These are phyloP conservation scores for Stratiomys singularior DNA, from an alignment of 2,888 invertebrate genomes.

Conservation along the genomic window DNA sequence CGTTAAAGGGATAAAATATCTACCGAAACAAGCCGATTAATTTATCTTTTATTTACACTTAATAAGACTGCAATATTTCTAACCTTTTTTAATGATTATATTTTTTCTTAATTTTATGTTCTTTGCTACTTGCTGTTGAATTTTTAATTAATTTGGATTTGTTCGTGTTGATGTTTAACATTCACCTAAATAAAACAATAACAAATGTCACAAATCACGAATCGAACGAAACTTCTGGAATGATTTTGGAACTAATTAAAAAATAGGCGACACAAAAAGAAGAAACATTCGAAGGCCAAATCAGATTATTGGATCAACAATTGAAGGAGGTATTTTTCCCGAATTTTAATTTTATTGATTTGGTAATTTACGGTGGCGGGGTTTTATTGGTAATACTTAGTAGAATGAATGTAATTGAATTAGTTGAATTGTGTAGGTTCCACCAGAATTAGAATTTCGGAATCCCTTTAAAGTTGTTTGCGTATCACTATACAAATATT, in stretches of 20 bases:
- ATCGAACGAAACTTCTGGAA: not conserved
- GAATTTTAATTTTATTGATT: not conserved
- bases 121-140: slow-evolving; percentile 19
- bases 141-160: slow-evolving; percentile 21
- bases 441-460: too few species aligned
- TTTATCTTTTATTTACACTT: slow-evolving; percentile 32
- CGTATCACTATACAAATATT: too few species aligned
- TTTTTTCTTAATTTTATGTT: slow-evolving; percentile 30
- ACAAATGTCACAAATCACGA: slow-evolving; percentile 7
- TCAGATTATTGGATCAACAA: slow-evolving; percentile 88
- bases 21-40: slow-evolving; percentile 50
- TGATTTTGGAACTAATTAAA: slow-evolving; percentile 14
- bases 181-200: slow-evolving; percentile 13
- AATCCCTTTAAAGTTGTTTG: too few species aligned
- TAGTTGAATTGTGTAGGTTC: slow-evolving; percentile 11
- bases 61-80: not conserved
- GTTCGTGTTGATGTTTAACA: slow-evolving; percentile 9
- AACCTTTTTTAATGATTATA: not conserved
- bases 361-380: slow-evolving; percentile 17
- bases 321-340: slow-evolving; percentile 87
- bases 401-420: slow-evolving; percentile 16
- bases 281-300: slow-evolving; percentile 91
- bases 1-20: slow-evolving; percentile 52
- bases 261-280: slow-evolving; percentile 94
- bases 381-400: not conserved